phyloP scores from a whole-genome alignment of 1,140 invertebrate species.

The Pissodes strobi region DNA sequence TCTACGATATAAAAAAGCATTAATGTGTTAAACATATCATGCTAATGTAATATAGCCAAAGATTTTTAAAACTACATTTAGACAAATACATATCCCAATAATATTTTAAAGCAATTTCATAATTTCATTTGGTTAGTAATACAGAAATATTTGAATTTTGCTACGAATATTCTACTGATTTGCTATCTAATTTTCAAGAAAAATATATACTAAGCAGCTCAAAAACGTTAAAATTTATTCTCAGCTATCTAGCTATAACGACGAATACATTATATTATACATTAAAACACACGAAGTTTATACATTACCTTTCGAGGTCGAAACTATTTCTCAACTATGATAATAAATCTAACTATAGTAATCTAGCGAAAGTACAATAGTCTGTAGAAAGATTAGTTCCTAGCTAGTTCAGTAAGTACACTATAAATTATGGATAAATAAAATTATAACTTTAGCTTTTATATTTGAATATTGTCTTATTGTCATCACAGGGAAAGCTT shows the following conservation, averaged over 20 bases:
- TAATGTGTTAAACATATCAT: too few species aligned
- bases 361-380: conserved; percentile 16
- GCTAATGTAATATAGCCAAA: too few species aligned
- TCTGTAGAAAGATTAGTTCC: conserved; percentile 21
- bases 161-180: too few species aligned
- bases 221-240: neutral
- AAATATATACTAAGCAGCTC: too few species aligned
- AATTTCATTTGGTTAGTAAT: too few species aligned
- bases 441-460: conserved; percentile 10
- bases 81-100: too few species aligned
- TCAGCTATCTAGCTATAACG: conserved; percentile 8
- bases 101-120: too few species aligned
- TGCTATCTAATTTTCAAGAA: too few species aligned
- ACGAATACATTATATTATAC: conserved; percentile 1
- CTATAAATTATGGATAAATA: conserved; percentile 18
- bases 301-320: conserved; percentile 28
- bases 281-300: conserved; percentile 20
- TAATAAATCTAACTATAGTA: conserved; percentile 25
- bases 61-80: too few species aligned
- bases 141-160: too few species aligned
- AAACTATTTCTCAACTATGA: conserved; percentile 36
- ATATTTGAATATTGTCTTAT: conserved; percentile 9
- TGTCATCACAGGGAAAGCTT: neutral
- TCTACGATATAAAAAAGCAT: too few species aligned
- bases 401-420: conserved; percentile 20